Percentiles rank a stretch among this genome's conserved stretches.
phyloP scores from a whole-genome alignment of 2,888 invertebrate species.

The Lamellibrachia satsuma region DNA sequence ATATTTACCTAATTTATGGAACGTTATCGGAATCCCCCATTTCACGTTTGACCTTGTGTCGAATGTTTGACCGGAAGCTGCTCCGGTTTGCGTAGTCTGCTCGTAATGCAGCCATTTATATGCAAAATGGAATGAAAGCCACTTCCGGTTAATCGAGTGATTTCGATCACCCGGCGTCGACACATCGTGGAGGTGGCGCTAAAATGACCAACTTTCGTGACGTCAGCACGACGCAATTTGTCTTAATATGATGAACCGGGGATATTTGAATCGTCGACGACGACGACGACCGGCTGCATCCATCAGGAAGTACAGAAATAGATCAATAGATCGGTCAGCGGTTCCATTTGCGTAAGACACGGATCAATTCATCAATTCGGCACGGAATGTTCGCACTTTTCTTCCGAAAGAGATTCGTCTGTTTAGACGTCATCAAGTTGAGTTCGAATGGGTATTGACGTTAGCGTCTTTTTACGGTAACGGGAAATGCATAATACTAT shows the following conservation, averaged over 20 bases:
- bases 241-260: constrained; percentile 3
- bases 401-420: too few species aligned
- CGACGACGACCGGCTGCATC: background rate
- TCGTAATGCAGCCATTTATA: background rate
- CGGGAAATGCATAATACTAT: too few species aligned
- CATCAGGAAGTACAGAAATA: background rate
- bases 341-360: background rate
- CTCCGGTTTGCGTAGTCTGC: background rate
- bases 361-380: background rate
- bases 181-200: background rate
- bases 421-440: too few species aligned
- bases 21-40: background rate
- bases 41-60: background rate
- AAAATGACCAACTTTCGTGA: background rate
- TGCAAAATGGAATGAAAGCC: background rate
- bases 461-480: too few species aligned
- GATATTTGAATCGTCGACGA: background rate
- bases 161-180: background rate
- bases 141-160: background rate
- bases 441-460: too few species aligned
- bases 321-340: background rate
- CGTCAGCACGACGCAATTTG: background rate
- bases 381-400: too few species aligned
- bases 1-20: background rate
- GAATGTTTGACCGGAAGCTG: background rate